Evolutionary conservation across 2,113 vertebrate genomes (phyloP), one percentile per base, ranked within the genome.

Genomic region (Syngnathus typhle): DNA sequence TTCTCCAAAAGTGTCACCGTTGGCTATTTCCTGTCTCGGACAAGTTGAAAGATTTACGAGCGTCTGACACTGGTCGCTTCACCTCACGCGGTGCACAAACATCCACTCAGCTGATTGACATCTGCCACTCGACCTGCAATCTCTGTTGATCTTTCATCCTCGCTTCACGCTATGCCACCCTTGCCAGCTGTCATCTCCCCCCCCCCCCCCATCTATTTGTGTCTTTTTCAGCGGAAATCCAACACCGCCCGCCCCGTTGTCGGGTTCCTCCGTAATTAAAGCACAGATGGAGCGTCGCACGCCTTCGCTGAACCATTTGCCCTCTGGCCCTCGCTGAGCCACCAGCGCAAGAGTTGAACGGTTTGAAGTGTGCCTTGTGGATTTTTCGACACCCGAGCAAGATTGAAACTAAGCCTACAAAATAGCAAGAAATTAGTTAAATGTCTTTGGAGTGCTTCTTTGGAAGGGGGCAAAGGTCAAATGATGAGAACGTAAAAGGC

Each of bases 301-400:
- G 7, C 10, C 3, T 23, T 39, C 46, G 36, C 23, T 59, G 60
- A 67, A 60, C 41, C 37, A 38, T 60, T 59, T 37, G 41, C 43
- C 58, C 16, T 56, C 15, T 39, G n/a, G n/a, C 37, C 15, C 3
- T 12, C 19, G 51, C 9, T 61, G 49, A 58, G 16, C 41, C 68
- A 59, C 38, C 41, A 47, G 19, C 27, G 27, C 27, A 60, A 36
- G 49, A 65, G 49, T 27, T 70, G 67, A 68, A 74, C 70, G 68
- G 54, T 23, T 54, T 60, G 44, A 41, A 60, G 56, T 67, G 60
- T 56, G 72, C 46, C 51, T 73, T 80, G 79, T 70, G 77, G 27
- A 83, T 69, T 65, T 67, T 76, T 86, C 86, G 79, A 66, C 76
- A 70, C 78, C 83, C 3, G 27, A 32, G 27, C 27, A 32, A 3